phyloP scores from a whole-genome alignment of 2,797 vertebrate species.

The Diplodus sargus region DNA sequence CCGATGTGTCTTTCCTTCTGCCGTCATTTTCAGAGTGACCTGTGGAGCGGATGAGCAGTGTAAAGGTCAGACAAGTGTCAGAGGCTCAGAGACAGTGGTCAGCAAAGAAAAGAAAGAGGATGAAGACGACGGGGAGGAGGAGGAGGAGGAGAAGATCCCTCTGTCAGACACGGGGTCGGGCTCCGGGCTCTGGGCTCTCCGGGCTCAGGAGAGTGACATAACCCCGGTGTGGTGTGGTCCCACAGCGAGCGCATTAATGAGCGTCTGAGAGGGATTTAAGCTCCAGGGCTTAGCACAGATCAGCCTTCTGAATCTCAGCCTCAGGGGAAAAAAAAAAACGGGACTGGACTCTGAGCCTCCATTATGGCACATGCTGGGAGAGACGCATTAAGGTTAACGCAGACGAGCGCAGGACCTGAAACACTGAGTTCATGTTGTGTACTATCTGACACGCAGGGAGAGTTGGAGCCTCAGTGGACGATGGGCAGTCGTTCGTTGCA shows the following conservation, averaged over 20 bases:
- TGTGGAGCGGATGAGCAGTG: conserved; percentile 7
- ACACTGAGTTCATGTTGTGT: neutral
- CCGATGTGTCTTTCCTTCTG: neutral
- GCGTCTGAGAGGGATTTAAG: conserved; percentile 82
- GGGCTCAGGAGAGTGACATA: conserved; percentile 67
- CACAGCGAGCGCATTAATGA: conserved; percentile 74
- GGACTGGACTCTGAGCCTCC: conserved; percentile 49
- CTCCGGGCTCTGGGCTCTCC: conserved; percentile 38
- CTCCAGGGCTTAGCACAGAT: conserved; percentile 76
- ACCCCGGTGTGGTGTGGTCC: conserved; percentile 66
- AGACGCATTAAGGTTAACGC: conserved; percentile 40
- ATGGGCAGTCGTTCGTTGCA: no score
- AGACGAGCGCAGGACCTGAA: conserved; percentile 45
- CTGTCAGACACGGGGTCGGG: conserved; percentile 57
- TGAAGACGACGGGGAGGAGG: conserved; percentile 10
- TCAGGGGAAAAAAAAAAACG: conserved; percentile 36
- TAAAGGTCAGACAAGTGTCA: conserved; percentile 21
- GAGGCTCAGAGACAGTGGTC: conserved; percentile 29
- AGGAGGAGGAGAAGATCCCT: conserved; percentile 60
- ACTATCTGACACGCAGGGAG: no score
- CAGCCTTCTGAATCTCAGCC: conserved; percentile 65
- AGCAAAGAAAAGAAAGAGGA: conserved; percentile 24
- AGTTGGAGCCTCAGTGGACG: neutral
- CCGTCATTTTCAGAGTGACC: conserved; percentile 10
- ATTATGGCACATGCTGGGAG: conserved; percentile 26